A percentile compares a stretch with the other conserved stretches of the same genome.
These are phyloP conservation scores for Dorcus parallelipipedus DNA, from an alignment of 2,888 invertebrate genomes.

Conservation along the genomic window DNA sequence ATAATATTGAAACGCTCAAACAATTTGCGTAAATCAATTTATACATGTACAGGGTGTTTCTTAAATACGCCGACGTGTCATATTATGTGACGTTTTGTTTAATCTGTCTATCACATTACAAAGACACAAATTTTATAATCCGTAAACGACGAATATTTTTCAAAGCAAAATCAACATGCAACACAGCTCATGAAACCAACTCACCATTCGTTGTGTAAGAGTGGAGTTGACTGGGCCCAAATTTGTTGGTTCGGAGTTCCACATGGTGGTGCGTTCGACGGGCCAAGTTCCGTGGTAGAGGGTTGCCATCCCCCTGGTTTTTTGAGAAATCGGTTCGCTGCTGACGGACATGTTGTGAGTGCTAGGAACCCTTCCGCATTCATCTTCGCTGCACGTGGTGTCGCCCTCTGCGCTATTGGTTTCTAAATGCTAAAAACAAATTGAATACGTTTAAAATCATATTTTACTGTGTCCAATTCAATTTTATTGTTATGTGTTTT, in stretches of 20 bases:
- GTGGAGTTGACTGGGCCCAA: constrained; percentile 20
- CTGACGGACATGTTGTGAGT: constrained; percentile 43
- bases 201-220: constrained; percentile 20
- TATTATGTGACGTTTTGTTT: too few relatives aligned
- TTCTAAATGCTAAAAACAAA: constrained; percentile 10
- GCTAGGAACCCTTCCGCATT: constrained; percentile 32
- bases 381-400: constrained; percentile 38
- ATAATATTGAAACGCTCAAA: too few relatives aligned
- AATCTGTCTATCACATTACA: too few relatives aligned
- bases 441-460: constrained; percentile 1
- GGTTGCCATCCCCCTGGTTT: constrained; percentile 42
- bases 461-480: too few relatives aligned
- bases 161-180: too few relatives aligned
- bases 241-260: constrained; percentile 45
- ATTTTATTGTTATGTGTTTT: too few relatives aligned
- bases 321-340: constrained; percentile 40
- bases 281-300: constrained; percentile 64
- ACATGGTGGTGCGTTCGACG: constrained; percentile 49
- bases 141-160: too few relatives aligned
- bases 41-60: too few relatives aligned
- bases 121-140: too few relatives aligned
- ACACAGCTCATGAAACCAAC: too few relatives aligned
- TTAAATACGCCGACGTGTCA: too few relatives aligned
- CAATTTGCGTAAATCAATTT: too few relatives aligned
- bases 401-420: constrained; percentile 12